Evolutionary conservation across 2,113 vertebrate genomes (phyloP), one percentile per base, ranked within the genome.

Genomic region (Dascyllus trimaculatus): DNA sequence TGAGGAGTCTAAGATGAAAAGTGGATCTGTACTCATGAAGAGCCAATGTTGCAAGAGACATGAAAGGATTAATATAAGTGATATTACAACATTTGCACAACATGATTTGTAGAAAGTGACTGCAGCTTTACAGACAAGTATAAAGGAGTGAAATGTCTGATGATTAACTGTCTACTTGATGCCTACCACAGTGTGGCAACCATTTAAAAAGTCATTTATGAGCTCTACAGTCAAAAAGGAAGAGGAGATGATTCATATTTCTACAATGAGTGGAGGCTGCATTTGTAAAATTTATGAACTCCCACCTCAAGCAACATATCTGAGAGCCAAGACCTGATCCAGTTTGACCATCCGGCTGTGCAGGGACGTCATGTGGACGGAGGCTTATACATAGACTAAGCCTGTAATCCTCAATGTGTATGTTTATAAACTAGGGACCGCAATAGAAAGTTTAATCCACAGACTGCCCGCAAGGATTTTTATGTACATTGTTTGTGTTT

Each of bases 361-460:
- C 57, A 29, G 45, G 57, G 35, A 54, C 29, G 3, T 74, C 58
- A 38, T 78, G 61, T 74, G 58, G 62, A 75, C 43, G 7, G n/a
- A 77, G 49, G 29, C 60, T 56, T 52, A 58, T 13, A 57, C 11
- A 45, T 11, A 59, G 24, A 46, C 59, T 78, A 76, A 85, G 63
- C 67, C 63, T 56, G 22, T 78, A 86, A 89, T 88, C 78, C 75
- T 57, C 26, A 29, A 0, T 77, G 68, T 78, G 63, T 75, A 80
- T 67, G 62, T 82, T 71, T 71, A 51, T 56, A 64, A 70, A 84
- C 25, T 19, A 48, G 43, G 26, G 21, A 71, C 73, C 78, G 60
- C 62, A 77, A 58, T 58, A 65, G 49, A 75, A 80, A 45, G 24
- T 74, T 67, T 85, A 88, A 89, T 90, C 85, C 80, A 68, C 54